Evolutionary conservation across 1,140 invertebrate genomes (phyloP).

Genomic region (Nymphalis io): DNA sequence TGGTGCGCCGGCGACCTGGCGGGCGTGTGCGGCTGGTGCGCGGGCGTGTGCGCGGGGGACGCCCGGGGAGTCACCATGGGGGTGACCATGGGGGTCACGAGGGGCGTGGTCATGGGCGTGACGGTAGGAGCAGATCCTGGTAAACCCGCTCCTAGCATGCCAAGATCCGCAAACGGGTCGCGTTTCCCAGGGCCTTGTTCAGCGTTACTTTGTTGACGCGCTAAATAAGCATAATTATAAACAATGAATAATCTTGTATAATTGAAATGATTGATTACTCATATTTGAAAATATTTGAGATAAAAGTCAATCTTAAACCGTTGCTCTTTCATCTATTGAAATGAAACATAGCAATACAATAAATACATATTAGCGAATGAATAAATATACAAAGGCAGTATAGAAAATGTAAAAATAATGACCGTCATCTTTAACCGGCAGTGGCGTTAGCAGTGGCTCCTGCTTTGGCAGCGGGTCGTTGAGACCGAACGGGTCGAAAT

Average conservation of each 20-base stretch:
- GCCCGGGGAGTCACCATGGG: slow-evolving; percentile 52
- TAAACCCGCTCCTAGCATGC: slow-evolving; percentile 61
- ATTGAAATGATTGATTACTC: no score
- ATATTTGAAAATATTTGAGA: no score
- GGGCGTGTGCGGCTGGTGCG: slow-evolving; percentile 50
- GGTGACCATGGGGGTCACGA: slow-evolving; percentile 17
- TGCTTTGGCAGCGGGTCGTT: slow-evolving; percentile 69
- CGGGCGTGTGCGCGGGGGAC: slow-evolving; percentile 65
- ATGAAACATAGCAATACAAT: no score
- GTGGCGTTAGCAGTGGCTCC: slow-evolving; percentile 63
- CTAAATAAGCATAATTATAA: slow-evolving; percentile 22
- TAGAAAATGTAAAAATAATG: slow-evolving; percentile 4
- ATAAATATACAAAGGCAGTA: no score
- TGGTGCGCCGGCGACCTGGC: slow-evolving; percentile 78
- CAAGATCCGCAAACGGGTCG: slow-evolving; percentile 81
- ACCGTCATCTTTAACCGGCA: slow-evolving; percentile 60
- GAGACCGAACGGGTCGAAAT: slow-evolving; percentile 73
- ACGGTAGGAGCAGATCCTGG: neutral
- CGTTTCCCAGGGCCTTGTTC: slow-evolving; percentile 44
- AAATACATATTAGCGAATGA: no score
- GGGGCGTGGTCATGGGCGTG: slow-evolving; percentile 20
- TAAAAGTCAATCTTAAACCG: no score
- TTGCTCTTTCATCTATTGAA: no score
- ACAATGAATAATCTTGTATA: neutral
- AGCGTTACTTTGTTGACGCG: slow-evolving; percentile 47